Evolutionary conservation across 1,140 invertebrate species (phyloP).

Genomic region (Pseudomyrmex cubaensis): DNA sequence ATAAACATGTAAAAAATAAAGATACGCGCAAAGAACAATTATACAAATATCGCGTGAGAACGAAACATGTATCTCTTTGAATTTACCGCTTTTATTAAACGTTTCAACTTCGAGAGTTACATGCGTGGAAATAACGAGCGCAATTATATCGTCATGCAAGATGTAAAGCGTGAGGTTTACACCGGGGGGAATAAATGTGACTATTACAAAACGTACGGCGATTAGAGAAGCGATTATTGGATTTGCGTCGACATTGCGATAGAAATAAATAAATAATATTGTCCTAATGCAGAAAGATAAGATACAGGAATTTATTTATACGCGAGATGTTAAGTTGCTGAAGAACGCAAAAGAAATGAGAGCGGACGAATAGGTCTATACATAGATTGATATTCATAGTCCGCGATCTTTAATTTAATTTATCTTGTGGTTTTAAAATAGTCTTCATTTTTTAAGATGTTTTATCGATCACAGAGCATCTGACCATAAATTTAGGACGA

Average conservation of each 20-base stretch:
- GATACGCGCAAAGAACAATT: no score
- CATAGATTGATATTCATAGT: neutral
- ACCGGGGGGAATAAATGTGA: neutral
- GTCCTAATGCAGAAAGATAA: neutral
- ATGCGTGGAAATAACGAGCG: neutral
- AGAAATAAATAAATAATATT: neutral
- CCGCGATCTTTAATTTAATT: no score
- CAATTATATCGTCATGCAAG: conserved; percentile 3
- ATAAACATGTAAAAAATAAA: no score
- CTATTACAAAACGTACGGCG: neutral
- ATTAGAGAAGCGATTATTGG: conserved; percentile 19
- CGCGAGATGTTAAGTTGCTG: neutral
- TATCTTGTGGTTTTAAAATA: no score
- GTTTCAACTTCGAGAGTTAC: no score
- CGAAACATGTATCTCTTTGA: no score
- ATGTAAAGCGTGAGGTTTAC: neutral
- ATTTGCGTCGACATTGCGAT: neutral
- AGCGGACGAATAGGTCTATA: neutral
- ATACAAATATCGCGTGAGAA: no score
- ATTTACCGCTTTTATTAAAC: no score
- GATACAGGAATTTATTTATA: neutral
- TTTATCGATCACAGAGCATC: no score
- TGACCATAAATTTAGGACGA: no score
- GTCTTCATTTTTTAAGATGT: no score
- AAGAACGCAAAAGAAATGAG: neutral